phyloP scores from a whole-genome alignment of 1,140 invertebrate genomes.

The Aphelenchoides fujianensis region DNA sequence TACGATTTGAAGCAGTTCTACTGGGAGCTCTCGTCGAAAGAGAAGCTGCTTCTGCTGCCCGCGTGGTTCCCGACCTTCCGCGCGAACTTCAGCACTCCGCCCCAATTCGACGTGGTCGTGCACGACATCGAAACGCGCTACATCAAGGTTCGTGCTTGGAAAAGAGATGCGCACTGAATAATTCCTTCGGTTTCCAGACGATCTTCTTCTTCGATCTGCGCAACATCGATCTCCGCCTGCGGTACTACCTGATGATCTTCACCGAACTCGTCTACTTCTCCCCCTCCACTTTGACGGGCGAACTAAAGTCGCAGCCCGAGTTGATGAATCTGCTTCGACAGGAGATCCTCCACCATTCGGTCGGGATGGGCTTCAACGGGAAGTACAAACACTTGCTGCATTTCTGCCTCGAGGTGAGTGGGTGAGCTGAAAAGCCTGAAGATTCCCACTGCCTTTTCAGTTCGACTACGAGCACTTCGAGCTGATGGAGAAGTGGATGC shows the following conservation, averaged over 20 bases:
- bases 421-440: neutral
- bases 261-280: neutral
- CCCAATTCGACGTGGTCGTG: neutral
- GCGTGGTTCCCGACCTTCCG: neutral
- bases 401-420: neutral
- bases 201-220: conserved; percentile 12
- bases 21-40: neutral
- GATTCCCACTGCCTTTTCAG: too few species aligned
- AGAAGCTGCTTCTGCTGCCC: neutral
- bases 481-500: neutral
- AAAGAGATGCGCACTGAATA: neutral
- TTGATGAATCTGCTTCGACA: neutral
- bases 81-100: too few species aligned
- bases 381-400: neutral
- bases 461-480: neutral
- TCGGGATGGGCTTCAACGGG: neutral
- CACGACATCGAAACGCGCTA: neutral
- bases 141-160: conserved; percentile 2
- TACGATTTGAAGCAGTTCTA: neutral
- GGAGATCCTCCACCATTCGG: neutral
- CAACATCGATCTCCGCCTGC: neutral
- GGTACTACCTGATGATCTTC: conserved; percentile 3
- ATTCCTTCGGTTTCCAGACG: conserved; percentile 1
- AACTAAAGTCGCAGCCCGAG: neutral
- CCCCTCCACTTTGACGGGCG: neutral